Percentiles rank a stretch among this genome's conserved stretches.
Evolutionary conservation across 2,888 invertebrate species (phyloP).

Genomic region (Synanthedon andrenaeformis): DNA sequence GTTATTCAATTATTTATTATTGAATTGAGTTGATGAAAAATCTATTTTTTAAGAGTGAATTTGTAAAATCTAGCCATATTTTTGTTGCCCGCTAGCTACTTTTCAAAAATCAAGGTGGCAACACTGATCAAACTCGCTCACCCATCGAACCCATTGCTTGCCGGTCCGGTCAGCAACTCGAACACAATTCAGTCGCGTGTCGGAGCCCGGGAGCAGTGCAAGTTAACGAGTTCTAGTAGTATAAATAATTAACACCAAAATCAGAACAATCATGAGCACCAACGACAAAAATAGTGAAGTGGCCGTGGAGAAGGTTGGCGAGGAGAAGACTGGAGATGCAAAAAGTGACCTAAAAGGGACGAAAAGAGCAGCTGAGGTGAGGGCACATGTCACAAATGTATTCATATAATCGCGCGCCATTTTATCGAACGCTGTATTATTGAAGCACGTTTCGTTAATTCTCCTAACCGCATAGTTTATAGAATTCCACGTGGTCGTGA

Average conservation of each 20-base stretch:
- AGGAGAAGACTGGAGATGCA: conserved; percentile 78
- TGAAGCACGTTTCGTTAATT: conserved; percentile 22
- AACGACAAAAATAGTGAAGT: conserved; percentile 86
- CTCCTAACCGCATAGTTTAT: conserved; percentile 12
- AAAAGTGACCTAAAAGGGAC: conserved; percentile 89
- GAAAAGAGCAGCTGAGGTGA: conserved; percentile 90
- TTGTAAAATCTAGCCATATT: too few relatives aligned
- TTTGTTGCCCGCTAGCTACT: too few relatives aligned
- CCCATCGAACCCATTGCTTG: conserved; percentile 41
- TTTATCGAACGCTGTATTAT: conserved; percentile 56
- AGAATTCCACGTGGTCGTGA: conserved; percentile 34
- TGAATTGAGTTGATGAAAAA: too few relatives aligned
- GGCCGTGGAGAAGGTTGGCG: conserved; percentile 86
- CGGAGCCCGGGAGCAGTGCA: conserved; percentile 71
- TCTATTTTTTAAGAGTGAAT: too few relatives aligned
- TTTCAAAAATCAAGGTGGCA: too few relatives aligned
- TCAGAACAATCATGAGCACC: conserved; percentile 67
- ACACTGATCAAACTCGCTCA: too few relatives aligned
- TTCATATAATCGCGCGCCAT: conserved; percentile 66
- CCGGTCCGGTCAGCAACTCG: conserved; percentile 58
- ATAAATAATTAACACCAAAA: conserved; percentile 48
- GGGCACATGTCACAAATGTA: conserved; percentile 69
- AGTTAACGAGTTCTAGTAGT: conserved; percentile 34
- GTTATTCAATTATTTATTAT: too few relatives aligned
- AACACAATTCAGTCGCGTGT: conserved; percentile 73